Percentiles rank a stretch among this genome's conserved stretches.
Conservation (phyloP, 2,113 vertebrate species). For the Callaeas wilsoni region DNA sequence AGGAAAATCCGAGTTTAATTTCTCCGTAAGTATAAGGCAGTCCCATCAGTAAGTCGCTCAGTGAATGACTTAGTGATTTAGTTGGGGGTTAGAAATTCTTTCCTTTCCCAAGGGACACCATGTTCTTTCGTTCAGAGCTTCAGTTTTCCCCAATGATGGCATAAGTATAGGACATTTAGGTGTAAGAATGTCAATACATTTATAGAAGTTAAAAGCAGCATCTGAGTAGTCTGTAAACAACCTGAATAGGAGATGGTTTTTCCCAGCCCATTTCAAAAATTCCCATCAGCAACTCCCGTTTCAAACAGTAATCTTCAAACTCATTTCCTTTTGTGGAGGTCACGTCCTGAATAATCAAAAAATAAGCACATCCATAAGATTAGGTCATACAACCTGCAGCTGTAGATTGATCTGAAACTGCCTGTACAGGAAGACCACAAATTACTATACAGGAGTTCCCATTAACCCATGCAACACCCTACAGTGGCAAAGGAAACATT, state of each 20-base stretch:
- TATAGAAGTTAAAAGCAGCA: not conserved
- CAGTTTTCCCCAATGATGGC: not conserved
- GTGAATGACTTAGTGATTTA: not conserved
- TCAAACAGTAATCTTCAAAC: slow-evolving; percentile 99
- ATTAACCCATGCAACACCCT: not conserved
- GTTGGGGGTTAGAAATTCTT: not conserved
- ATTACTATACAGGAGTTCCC: not conserved
- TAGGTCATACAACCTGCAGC: not conserved
- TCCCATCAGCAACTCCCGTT: slow-evolving; percentile 98
- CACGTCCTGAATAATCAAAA: slow-evolving; percentile 83
- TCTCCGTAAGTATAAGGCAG: not conserved
- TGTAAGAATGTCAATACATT: not conserved
- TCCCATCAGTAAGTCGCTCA: not conserved
- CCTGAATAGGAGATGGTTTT: slow-evolving; percentile 99
- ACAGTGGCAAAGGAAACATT: not conserved
- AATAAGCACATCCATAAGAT: slow-evolving; percentile 9
- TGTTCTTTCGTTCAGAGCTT: not conserved
- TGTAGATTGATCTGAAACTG: not conserved
- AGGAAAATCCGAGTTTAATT: not conserved
- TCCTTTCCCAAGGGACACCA: not conserved
- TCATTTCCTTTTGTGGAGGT: slow-evolving; percentile 99
- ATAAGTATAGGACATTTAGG: accelerated
- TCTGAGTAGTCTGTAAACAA: slow-evolving; percentile 36
- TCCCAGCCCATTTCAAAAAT: slow-evolving; percentile 99
- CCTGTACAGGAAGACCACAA: not conserved